A percentile compares a stretch with the other conserved stretches of the same genome.
These are phyloP conservation scores for Drosophila ambigua DNA, from an alignment of 1,140 invertebrate species.

Conservation along the genomic window DNA sequence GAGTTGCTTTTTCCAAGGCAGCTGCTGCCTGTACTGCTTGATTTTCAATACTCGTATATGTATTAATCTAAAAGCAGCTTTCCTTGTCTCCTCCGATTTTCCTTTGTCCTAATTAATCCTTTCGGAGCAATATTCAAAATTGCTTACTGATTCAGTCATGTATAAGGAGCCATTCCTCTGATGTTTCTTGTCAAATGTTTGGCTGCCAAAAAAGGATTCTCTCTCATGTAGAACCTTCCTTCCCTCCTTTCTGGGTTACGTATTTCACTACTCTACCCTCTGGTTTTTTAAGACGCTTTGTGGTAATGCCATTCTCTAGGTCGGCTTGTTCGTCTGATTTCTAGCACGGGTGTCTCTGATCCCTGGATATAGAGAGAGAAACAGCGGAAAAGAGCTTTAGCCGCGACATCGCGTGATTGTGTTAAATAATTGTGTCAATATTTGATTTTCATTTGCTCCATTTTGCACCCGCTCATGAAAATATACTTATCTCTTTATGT, in stretches of 20 bases:
- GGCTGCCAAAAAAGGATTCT: slow-evolving; percentile 39
- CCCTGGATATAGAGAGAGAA: slow-evolving; percentile 4
- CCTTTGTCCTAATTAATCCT: slow-evolving; percentile 14
- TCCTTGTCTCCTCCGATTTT: background rate
- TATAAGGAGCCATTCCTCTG: slow-evolving; percentile 29
- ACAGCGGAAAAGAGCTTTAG: slow-evolving; percentile 30
- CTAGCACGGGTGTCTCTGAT: background rate
- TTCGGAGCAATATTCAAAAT: slow-evolving; percentile 21
- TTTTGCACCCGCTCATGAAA: slow-evolving; percentile 58
- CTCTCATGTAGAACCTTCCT: background rate
- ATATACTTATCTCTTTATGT: slow-evolving; percentile 42
- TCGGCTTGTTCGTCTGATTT: slow-evolving; percentile 29
- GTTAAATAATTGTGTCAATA: slow-evolving; percentile 82
- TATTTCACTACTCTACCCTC: slow-evolving; percentile 21
- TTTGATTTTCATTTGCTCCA: slow-evolving; percentile 69
- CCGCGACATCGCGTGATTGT: slow-evolving; percentile 71
- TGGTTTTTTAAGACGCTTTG: slow-evolving; percentile 15
- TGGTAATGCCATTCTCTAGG: slow-evolving; percentile 42
- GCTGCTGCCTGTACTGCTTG: too few relatives aligned
- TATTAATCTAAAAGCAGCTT: too few relatives aligned
- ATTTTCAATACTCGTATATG: too few relatives aligned
- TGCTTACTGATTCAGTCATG: slow-evolving; percentile 33
- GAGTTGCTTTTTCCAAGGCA: too few relatives aligned
- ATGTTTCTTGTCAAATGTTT: slow-evolving; percentile 14
- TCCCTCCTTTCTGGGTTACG: background rate